These are phyloP conservation scores for Eupithecia subumbrata DNA, from an alignment of 2,888 invertebrate species.

Conservation along the genomic window DNA sequence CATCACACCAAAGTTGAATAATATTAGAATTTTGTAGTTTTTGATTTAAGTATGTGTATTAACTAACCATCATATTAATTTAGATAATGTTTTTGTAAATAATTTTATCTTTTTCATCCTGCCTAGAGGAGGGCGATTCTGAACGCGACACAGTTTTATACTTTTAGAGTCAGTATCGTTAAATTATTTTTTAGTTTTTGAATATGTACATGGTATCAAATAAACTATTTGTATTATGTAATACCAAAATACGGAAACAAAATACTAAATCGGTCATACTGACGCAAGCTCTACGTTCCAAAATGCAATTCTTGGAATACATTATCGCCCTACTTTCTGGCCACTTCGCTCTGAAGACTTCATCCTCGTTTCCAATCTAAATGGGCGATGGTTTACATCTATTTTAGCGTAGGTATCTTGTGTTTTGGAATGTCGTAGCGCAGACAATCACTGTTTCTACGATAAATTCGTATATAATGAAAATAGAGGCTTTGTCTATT, in stretches of 20 bases:
- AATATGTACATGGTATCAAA: no score
- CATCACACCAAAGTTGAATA: no score
- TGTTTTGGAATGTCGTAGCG: slow-evolving; percentile 58
- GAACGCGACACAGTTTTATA: no score
- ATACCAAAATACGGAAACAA: background rate
- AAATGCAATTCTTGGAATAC: slow-evolving; percentile 32
- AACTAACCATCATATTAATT: no score
- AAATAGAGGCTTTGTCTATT: background rate
- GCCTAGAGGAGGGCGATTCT: no score
- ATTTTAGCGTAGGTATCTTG: slow-evolving; percentile 59
- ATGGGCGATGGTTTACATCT: slow-evolving; percentile 44
- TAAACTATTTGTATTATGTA: no score
- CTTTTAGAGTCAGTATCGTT: no score
- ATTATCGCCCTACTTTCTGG: slow-evolving; percentile 35
- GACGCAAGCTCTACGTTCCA: slow-evolving; percentile 11
- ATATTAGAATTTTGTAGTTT: no score
- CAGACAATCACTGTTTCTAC: background rate
- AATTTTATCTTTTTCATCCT: no score
- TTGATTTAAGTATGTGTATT: no score
- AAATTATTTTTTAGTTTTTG: no score
- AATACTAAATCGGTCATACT: background rate
- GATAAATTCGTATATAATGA: background rate
- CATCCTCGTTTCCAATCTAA: slow-evolving; percentile 30
- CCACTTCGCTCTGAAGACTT: slow-evolving; percentile 37
- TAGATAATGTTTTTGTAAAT: no score